phyloP scores from a whole-genome alignment of 2,888 invertebrate species.

The Prosapia bicincta region DNA sequence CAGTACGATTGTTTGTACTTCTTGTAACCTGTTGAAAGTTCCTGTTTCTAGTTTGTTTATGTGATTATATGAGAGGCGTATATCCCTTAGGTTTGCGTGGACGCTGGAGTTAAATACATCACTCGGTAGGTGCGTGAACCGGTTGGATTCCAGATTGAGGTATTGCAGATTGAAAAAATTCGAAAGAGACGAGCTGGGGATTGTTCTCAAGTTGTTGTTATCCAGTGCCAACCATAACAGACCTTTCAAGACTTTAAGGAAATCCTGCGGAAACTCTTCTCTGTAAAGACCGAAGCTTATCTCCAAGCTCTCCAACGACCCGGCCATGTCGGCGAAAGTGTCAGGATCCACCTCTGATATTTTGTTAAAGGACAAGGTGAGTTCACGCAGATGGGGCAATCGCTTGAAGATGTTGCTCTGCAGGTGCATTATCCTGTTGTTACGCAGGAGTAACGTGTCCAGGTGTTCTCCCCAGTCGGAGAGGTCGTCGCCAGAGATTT shows the following conservation, averaged over 20 bases:
- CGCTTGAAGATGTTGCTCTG: slow-evolving; percentile 68
- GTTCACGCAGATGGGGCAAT: slow-evolving; percentile 73
- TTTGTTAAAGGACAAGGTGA: slow-evolving; percentile 89
- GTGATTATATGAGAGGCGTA: slow-evolving; percentile 79
- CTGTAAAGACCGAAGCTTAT: slow-evolving; percentile 81
- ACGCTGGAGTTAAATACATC: slow-evolving; percentile 65
- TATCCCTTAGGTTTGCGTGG: slow-evolving; percentile 69
- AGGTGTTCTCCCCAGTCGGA: slow-evolving; percentile 71
- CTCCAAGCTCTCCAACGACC: slow-evolving; percentile 76
- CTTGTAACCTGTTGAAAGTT: slow-evolving; percentile 68
- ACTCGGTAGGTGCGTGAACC: slow-evolving; percentile 65
- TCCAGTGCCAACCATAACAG: slow-evolving; percentile 82
- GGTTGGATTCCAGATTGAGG: slow-evolving; percentile 82
- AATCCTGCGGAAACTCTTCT: slow-evolving; percentile 72
- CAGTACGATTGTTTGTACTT: slow-evolving; percentile 73
- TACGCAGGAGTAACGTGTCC: slow-evolving; percentile 75
- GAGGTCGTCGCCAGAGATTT: slow-evolving; percentile 63
- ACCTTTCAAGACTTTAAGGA: slow-evolving; percentile 67
- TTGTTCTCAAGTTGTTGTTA: slow-evolving; percentile 77
- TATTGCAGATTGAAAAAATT: slow-evolving; percentile 69
- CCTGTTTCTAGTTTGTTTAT: slow-evolving; percentile 62
- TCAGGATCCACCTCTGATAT: slow-evolving; percentile 76
- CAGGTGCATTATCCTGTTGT: slow-evolving; percentile 72
- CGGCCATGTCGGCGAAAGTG: slow-evolving; percentile 73
- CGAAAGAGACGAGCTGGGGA: slow-evolving; percentile 68